Evolutionary conservation across 2,113 vertebrate genomes (phyloP).

Genomic region (Phoenicopterus ruber): DNA sequence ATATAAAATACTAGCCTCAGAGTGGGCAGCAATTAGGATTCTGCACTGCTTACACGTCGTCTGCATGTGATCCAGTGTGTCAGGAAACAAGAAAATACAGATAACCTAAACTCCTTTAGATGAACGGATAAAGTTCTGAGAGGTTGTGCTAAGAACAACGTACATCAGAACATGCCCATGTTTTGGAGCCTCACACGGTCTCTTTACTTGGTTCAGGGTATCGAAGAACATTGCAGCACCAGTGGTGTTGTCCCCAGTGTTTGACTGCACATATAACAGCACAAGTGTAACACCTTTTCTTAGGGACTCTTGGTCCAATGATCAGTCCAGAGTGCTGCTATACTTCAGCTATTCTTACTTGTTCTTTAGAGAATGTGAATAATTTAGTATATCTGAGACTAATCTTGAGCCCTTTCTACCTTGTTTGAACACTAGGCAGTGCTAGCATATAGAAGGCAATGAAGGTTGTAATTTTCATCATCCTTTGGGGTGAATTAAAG

Average conservation of each 20-base stretch:
- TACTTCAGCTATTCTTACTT: neutral
- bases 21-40: neutral
- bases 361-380: neutral
- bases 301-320: neutral
- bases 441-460: neutral
- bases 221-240: neutral
- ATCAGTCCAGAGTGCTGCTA: neutral
- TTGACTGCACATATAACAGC: neutral
- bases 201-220: neutral
- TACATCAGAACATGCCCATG: neutral
- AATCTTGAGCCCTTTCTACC: neutral
- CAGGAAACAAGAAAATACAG: neutral
- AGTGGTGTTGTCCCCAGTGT: rapidly evolving
- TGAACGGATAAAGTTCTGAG: neutral
- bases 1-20: neutral
- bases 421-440: neutral
- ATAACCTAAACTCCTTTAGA: neutral
- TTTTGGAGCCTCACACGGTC: neutral
- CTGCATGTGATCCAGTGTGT: neutral
- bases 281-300: neutral
- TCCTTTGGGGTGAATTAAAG: neutral
- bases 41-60: neutral
- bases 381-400: neutral
- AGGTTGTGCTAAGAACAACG: neutral
- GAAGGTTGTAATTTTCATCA: neutral